Evolutionary conservation across 2,113 vertebrate genomes (phyloP), one percentile per base, ranked within the genome.

Genomic region (Siniperca chuatsi): DNA sequence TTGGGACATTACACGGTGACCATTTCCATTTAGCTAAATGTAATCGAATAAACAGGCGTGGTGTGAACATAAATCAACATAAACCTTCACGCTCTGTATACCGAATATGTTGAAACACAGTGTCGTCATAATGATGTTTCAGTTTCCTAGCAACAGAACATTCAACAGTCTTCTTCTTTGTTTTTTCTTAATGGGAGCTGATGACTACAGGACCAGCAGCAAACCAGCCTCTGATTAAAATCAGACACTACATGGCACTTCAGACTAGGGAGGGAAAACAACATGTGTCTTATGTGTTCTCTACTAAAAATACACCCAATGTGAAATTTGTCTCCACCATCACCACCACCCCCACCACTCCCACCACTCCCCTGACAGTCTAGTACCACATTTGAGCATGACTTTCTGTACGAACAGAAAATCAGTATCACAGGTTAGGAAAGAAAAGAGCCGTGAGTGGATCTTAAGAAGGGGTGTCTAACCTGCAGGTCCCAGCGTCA

Each of bases 101-200:
- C 65, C 8, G 20, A 77, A 67, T 55, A 85, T 55, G 44, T n/a
- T 70, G 55, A 74, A 66, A 76, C 65, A 55, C 55, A 46, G 61
- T 57, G 55, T 85, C 75, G 67, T 74, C 54, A 82, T 73, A 69
- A 80, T 83, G 35, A 88, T 74, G 72, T 82, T 80, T 92, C 84
- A 83, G 93, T 93, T 92, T 75, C 92, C 91, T 92, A 91, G 93
- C 92, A 94, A 94, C 93, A 48, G 52, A 83, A 78, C 73, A 83
- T 81, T 88, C 62, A 66, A 84, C 42, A 66, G 65, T 79, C 16
- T 42, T 78, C 72, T 37, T 55, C 10, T 85, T 84, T 33, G 10
- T 86, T 68, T 55, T 81, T 75, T 62, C 72, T 81, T 84, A 89
- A 92, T 92, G 67, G 83, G 67, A 86, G 68, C 60, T 78, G 83